phyloP scores from a whole-genome alignment of 2,888 invertebrate species.

The Protonemura montana region DNA sequence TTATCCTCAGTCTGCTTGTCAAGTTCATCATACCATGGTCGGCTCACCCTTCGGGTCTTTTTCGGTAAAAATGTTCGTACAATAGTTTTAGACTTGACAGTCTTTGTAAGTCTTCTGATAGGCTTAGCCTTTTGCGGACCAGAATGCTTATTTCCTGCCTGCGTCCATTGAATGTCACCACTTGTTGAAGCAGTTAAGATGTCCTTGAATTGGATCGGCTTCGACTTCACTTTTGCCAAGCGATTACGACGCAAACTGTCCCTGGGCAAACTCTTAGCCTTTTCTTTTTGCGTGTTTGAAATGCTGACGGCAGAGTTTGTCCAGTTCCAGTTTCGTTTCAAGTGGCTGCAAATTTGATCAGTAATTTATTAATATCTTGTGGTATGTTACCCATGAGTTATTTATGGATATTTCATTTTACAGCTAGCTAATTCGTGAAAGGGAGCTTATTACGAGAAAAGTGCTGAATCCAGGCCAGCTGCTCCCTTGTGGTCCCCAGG shows the following conservation, averaged over 20 bases:
- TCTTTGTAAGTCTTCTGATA: not conserved
- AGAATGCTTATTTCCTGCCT: slow-evolving; percentile 7
- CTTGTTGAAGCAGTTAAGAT: not conserved
- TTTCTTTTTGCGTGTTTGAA: not conserved
- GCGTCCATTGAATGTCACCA: not conserved
- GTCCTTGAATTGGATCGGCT: slow-evolving; percentile 41
- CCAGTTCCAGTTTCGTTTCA: slow-evolving; percentile 72
- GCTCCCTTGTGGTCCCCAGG: slow-evolving; percentile 79
- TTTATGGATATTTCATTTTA: not conserved
- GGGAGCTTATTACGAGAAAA: slow-evolving; percentile 62
- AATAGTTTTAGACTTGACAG: slow-evolving; percentile 25
- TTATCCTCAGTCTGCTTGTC: slow-evolving; percentile 70
- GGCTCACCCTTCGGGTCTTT: slow-evolving; percentile 44
- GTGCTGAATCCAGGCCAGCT: slow-evolving; percentile 74
- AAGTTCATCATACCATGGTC: slow-evolving; percentile 65
- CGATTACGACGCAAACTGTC: slow-evolving; percentile 32
- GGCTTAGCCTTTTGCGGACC: slow-evolving; percentile 33
- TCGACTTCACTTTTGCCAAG: slow-evolving; percentile 39
- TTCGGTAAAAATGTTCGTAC: slow-evolving; percentile 45
- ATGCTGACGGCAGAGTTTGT: slow-evolving; percentile 36
- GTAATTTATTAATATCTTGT: no score
- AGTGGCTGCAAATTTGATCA: slow-evolving; percentile 61
- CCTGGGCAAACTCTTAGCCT: not conserved
- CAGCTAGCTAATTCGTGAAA: not conserved
- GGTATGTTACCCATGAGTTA: no score